phyloP scores from a whole-genome alignment of 2,797 vertebrate species.

The Tenualosa ilisha region DNA sequence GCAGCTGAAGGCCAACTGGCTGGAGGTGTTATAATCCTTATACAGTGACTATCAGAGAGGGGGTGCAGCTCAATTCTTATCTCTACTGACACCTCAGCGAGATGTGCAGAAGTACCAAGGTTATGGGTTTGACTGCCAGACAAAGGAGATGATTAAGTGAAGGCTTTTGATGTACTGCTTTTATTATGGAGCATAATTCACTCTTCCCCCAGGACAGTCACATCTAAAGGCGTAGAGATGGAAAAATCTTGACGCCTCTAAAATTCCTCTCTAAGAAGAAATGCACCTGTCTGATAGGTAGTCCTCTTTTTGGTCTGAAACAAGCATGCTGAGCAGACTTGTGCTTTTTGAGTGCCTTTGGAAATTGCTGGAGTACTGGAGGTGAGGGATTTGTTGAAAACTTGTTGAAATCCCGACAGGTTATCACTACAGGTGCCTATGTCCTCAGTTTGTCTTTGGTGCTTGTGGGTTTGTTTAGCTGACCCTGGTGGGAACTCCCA shows the following conservation, averaged over 20 bases:
- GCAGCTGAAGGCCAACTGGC: too few species aligned
- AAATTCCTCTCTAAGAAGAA: background rate
- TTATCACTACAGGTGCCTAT: conserved; percentile 22
- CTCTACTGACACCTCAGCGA: background rate
- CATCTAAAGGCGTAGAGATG: background rate
- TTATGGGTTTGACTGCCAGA: background rate
- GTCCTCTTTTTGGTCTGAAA: background rate
- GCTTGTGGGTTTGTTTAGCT: conserved; percentile 45
- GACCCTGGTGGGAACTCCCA: conserved; percentile 8
- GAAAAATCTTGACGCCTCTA: background rate
- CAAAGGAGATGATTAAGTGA: background rate
- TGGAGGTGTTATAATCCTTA: background rate
- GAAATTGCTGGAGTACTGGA: background rate
- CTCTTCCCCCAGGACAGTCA: background rate
- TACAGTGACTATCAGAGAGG: background rate
- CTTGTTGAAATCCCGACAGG: conserved; percentile 32
- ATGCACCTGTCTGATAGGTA: background rate
- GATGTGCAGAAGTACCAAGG: background rate
- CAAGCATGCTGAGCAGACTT: background rate
- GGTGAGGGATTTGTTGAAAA: background rate
- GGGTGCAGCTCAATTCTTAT: background rate
- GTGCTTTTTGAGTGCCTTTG: background rate
- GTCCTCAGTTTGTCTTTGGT: conserved; percentile 31
- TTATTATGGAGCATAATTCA: too few species aligned
- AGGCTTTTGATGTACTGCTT: background rate